Evolutionary conservation across 2,113 vertebrate species (phyloP), one percentile per base, ranked within the genome.

Genomic region (Peucedramus taeniatus): DNA sequence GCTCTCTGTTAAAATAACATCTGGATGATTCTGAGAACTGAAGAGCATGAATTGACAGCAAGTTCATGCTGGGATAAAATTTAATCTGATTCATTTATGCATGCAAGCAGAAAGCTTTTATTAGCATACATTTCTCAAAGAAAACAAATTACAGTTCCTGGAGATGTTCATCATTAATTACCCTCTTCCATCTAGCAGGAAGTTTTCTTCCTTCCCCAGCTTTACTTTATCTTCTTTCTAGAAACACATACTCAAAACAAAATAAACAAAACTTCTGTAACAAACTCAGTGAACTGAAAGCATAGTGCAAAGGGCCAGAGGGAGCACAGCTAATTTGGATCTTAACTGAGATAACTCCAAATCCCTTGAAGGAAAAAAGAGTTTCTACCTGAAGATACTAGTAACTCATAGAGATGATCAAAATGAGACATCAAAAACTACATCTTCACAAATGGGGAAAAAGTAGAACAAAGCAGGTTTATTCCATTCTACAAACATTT

Each of bases 51-150:
- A 75, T 66, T 96, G 86, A 83, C 83, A 90, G 82, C 40, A 90
- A 76, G 71, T 97, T 95, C 94, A 95, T 60, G 68, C 86, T 90
- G 44, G 83, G 93, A 87, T 87, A 89, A 92, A 83, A 92, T 81
- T 89, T 92, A 90, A 90, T 91, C 51, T n/a, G 49, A 89, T 84
- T 87, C 51, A 92, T 83, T 92, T 94, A 89, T 60, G 80, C 83
- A 90, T 81, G 89, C 39, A 83, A 93, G 84, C 1, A 1, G 86
- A 78, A 91, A 94, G 71, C 76, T 95, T 97, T 87, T 93, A 93
- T 94, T 94, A 93, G 70, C 72, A 77, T 78, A 51, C 57, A 93
- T 75, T 84, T 56, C 87, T 84, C 84, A 87, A 84, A 59, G 57
- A 93, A 96, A 95, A 88, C 50, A 95, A 90, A 89, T 76, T 40